These are phyloP conservation scores for Zaprionus tsacasi DNA, from an alignment of 1,140 invertebrate species.

Conservation along the genomic window DNA sequence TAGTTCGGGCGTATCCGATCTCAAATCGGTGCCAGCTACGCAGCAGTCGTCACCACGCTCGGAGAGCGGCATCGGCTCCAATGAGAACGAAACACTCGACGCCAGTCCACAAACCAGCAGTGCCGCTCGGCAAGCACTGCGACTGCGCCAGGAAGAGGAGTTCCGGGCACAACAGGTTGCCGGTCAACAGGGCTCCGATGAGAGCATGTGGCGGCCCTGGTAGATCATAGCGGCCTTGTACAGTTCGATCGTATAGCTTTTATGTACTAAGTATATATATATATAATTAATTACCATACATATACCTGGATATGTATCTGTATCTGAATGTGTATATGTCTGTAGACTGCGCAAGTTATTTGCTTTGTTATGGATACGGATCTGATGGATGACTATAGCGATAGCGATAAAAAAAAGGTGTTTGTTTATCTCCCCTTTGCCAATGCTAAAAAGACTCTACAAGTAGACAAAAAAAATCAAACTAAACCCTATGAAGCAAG, in stretches of 20 bases:
- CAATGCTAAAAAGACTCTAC: slow-evolving; percentile 70
- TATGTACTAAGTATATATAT: slow-evolving; percentile 70
- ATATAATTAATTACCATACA: slow-evolving; percentile 7
- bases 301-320: slow-evolving; percentile 26
- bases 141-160: slow-evolving; percentile 71
- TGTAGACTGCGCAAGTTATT: slow-evolving; percentile 63
- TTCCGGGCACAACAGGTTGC: slow-evolving; percentile 61
- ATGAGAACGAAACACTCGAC: slow-evolving; percentile 62
- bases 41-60: slow-evolving; percentile 71
- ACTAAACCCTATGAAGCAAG: slow-evolving; percentile 25
- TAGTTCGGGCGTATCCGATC: slow-evolving; percentile 68
- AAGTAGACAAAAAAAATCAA: slow-evolving; percentile 22
- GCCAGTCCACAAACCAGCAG: slow-evolving; percentile 68
- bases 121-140: slow-evolving; percentile 63
- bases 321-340: slow-evolving; percentile 22
- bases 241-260: slow-evolving; percentile 51
- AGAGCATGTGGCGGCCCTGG: slow-evolving; percentile 82
- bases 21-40: slow-evolving; percentile 64
- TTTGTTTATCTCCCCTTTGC: slow-evolving; percentile 35
- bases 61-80: slow-evolving; percentile 71
- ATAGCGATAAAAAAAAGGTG: neutral
- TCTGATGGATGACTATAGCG: neutral
- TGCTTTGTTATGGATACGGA: slow-evolving; percentile 47
- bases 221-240: slow-evolving; percentile 50
- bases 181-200: slow-evolving; percentile 56